Base-by-base conservation (phyloP, 2,888 invertebrate species). In the Mimumesa dahlbomi region DNA sequence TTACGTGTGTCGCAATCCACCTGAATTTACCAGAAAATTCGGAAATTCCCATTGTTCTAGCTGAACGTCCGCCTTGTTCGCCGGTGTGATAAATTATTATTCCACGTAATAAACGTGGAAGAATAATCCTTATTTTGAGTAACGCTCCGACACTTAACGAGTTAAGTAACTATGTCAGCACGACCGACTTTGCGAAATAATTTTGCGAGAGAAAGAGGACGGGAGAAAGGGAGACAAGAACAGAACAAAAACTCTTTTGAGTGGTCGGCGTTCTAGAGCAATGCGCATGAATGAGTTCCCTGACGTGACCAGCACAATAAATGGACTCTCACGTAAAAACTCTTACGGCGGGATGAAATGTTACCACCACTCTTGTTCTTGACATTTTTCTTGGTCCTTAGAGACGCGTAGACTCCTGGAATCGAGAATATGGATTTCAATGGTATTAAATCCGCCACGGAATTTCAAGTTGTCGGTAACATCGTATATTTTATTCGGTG, bases 231-330 rank as follows among this genome's bases (percentile, higher is more conserved):
- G n/a, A n/a, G n/a, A n/a, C n/a, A n/a, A n/a, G n/a, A n/a, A n/a
- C n/a, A 66, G 66, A 53, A 66, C 46, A 69, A 54, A 69, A 59
- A 59, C 25, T 59, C 40, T 34, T 34, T 34, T 34, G 34, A 34
- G 48, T 14, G 2, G 34, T 14, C 16, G 14, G 29, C 31, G 4
- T 11, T 0, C 9, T 4, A 45, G 29, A 16, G 21, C 21, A 11
- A 16, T 13, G 53, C 66, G 66, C 58, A 53, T 69, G 59, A 69
- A 66, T 59, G 66, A 66, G 48, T 69, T 31, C 38, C 22, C 6
- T 48, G 29, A 58, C 68, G 68, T 69, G 68, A 69, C 66, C 59
- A 5, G 66, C 53, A 54, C 48, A 1, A 38, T 9, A 53, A 66
- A 69, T 13, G 68, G 42, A 49, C 25, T 25, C n/a, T 4, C 52